Conservation (phyloP, 2,797 vertebrate genomes). For the Coregonus sp. region DNA sequence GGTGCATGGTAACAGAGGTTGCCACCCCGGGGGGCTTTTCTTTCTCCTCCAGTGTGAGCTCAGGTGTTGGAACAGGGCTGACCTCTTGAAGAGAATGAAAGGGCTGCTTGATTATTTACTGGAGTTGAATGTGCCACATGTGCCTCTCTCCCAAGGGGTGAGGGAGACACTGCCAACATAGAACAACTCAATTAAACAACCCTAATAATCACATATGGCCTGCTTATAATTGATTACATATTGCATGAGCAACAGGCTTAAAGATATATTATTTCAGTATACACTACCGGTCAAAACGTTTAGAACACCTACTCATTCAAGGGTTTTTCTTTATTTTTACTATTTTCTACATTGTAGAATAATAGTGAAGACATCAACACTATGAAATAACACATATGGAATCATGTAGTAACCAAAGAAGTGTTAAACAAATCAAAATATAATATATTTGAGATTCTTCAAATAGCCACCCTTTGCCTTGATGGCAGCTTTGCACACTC, state of each 20-base stretch:
- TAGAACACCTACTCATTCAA: too few relatives aligned
- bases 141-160: slow-evolving; percentile 46
- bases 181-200: slow-evolving; percentile 8
- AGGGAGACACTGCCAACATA: slow-evolving; percentile 5
- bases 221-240: background rate
- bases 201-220: background rate
- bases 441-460: too few relatives aligned
- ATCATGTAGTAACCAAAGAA: too few relatives aligned
- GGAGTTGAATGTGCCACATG: slow-evolving; percentile 37
- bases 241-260: background rate
- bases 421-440: too few relatives aligned
- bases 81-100: slow-evolving; percentile 38
- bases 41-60: slow-evolving; percentile 36
- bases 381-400: too few relatives aligned
- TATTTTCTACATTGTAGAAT: too few relatives aligned
- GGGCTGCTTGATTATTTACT: slow-evolving; percentile 36
- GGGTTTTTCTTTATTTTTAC: too few relatives aligned
- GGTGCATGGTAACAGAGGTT: slow-evolving; percentile 45
- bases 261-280: background rate
- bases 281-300: too few relatives aligned
- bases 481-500: too few relatives aligned
- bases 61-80: slow-evolving; percentile 47
- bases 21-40: slow-evolving; percentile 34
- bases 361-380: too few relatives aligned
- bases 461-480: too few relatives aligned